A percentile compares a stretch with the other conserved stretches of the same genome.
Evolutionary conservation across 1,140 invertebrate species (phyloP).

Genomic region (Aphidius gifuensis): DNA sequence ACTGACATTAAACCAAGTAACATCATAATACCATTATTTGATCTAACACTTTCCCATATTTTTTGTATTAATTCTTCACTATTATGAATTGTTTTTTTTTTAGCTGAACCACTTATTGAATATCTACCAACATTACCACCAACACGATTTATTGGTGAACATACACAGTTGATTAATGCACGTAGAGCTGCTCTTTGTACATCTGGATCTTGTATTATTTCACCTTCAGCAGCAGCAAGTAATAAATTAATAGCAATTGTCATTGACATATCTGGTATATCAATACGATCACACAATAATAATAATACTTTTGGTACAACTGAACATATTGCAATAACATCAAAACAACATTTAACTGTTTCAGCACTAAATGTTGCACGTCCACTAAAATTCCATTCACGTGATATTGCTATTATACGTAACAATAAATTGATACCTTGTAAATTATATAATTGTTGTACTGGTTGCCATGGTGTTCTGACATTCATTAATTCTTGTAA

Average conservation of each 20-base stretch:
- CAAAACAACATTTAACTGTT: slow-evolving; percentile 84
- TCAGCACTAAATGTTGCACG: slow-evolving; percentile 70
- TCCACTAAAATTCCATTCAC: slow-evolving; percentile 89
- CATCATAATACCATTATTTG: slow-evolving; percentile 96
- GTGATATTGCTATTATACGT: slow-evolving; percentile 83
- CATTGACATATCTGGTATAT: slow-evolving; percentile 70
- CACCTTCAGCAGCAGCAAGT: slow-evolving; percentile 82
- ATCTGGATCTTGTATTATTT: slow-evolving; percentile 84
- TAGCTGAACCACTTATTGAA: slow-evolving; percentile 64
- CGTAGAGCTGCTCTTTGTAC: slow-evolving; percentile 86
- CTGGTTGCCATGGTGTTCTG: slow-evolving; percentile 78
- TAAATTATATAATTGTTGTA: slow-evolving; percentile 79
- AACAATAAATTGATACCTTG: slow-evolving; percentile 81
- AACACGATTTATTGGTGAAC: slow-evolving; percentile 77
- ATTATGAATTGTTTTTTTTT: slow-evolving; percentile 69
- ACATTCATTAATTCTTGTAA: slow-evolving; percentile 76
- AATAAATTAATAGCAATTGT: slow-evolving; percentile 74
- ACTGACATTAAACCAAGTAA: slow-evolving; percentile 80
- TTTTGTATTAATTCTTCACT: slow-evolving; percentile 85
- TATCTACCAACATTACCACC: slow-evolving; percentile 66
- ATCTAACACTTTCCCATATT: slow-evolving; percentile 89
- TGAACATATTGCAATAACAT: slow-evolving; percentile 86
- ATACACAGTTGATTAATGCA: slow-evolving; percentile 89
- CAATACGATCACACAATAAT: slow-evolving; percentile 74
- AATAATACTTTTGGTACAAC: slow-evolving; percentile 85